A percentile compares a stretch with the other conserved stretches of the same genome.
Evolutionary conservation across 1,140 invertebrate genomes (phyloP).

Genomic region (Brachionus angularis): DNA sequence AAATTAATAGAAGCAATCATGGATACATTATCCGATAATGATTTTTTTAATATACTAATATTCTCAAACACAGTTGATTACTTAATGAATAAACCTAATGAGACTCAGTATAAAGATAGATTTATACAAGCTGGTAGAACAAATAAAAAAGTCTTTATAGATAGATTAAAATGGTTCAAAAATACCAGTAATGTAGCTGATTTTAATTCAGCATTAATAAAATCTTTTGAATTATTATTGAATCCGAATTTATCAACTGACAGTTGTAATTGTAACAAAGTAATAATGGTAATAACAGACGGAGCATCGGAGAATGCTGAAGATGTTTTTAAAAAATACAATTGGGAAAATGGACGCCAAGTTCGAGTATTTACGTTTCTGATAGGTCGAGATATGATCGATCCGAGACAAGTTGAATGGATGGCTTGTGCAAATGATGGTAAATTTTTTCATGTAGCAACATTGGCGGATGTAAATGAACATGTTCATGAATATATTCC

Average conservation of each 20-base stretch:
- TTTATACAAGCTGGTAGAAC: conserved; percentile 22
- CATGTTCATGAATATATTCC: conserved; percentile 66
- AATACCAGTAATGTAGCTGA: conserved; percentile 84
- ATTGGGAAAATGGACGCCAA: conserved; percentile 62
- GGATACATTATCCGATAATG: conserved; percentile 93
- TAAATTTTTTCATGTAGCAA: conserved; percentile 86
- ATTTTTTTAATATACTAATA: conserved; percentile 83
- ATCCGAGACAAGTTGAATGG: conserved; percentile 83
- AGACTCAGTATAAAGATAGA: neutral
- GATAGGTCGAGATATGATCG: conserved; percentile 87
- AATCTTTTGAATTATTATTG: conserved; percentile 77
- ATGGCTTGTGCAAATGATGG: conserved; percentile 96
- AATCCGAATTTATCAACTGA: conserved; percentile 46
- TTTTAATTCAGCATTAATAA: conserved; percentile 80
- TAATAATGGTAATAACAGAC: conserved; percentile 97
- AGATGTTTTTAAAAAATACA: conserved; percentile 81
- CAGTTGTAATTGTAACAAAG: conserved; percentile 75
- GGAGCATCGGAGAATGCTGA: conserved; percentile 88
- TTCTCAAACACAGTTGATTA: conserved; percentile 1
- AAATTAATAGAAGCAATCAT: conserved; percentile 83
- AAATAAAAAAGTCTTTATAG: conserved; percentile 28
- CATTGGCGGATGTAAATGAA: conserved; percentile 81
- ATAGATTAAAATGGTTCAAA: conserved; percentile 51
- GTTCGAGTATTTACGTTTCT: conserved; percentile 93
- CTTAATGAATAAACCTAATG: conserved; percentile 9